Base-by-base conservation (phyloP, 92 coral and sea anemone genomes). In the Epizoanthus ramosus region DNA sequence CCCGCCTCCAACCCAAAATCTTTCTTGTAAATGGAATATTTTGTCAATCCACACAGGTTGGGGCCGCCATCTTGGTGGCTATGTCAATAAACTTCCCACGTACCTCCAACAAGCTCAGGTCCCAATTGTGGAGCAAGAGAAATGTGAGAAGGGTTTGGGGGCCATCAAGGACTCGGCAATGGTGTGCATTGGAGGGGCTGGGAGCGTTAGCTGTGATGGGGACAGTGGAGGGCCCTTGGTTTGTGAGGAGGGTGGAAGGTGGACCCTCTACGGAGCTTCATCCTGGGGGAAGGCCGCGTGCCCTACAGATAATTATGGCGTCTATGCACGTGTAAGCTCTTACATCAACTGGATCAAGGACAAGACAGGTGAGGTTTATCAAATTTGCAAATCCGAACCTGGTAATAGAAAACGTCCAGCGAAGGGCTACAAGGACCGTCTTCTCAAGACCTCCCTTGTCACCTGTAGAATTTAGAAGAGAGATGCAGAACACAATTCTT, bases 71-170 rank as follows among this genome's bases (percentile, higher is more conserved):
- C 58, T 71, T 19, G 75, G 75, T 0, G 75, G 75, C 3, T 71
- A 41, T 28, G 75, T 71, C 10, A 71, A 71, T 39, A 82, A 82
- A 35, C 57, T 65, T 1, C 86, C 86, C 12, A 18, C 37, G 14
- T 43, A 71, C 57, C 86, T 83, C 25, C 86, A 71, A 14, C 86
- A 83, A 68, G 80, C 86, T 68, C 71, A 58, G 31, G 86, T 83
- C 52, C 86, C 86, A 13, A 54, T 83, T 22, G 86, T 83, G 7
- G 80, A 83, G 63, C 60, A 23, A 68, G 31, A 4, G 8, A 71
- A 64, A 39, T 71, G 86, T 22, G 47, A 79, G 33, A 15, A 39
- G 15, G 76, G 68, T 2, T 37, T 67, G 13, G 86, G 86, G 3
- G 6, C 60, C 47, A 66, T 83, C 45, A 79, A 39, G 56, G 86